A percentile compares a stretch with the other conserved stretches of the same genome.
These are phyloP conservation scores for Saguinus midas DNA, from an alignment of 2,113 vertebrate species.

Conservation along the genomic window DNA sequence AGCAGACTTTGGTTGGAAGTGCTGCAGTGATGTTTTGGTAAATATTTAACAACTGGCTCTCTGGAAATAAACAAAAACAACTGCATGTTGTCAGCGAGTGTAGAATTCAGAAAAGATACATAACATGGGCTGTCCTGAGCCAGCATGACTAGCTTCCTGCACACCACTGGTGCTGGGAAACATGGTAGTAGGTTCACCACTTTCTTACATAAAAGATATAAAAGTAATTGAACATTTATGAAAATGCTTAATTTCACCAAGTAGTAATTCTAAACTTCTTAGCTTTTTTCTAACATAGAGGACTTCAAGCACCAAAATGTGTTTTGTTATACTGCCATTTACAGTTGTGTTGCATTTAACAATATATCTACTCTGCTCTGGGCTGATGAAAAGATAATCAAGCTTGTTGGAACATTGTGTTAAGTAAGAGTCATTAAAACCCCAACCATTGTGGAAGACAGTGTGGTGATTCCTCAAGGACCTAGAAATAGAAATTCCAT, in stretches of 20 bases:
- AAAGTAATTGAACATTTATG: background rate
- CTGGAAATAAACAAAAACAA: background rate
- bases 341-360: background rate
- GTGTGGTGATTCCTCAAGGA: too few relatives aligned
- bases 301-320: background rate
- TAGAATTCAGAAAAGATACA: background rate
- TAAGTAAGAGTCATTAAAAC: background rate
- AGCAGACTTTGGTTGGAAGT: background rate
- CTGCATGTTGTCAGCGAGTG: background rate
- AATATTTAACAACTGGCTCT: background rate
- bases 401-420: background rate
- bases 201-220: background rate
- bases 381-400: background rate
- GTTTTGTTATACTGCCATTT: background rate
- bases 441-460: too few relatives aligned
- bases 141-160: background rate
- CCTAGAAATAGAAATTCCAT: too few relatives aligned
- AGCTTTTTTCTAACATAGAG: background rate
- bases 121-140: fast-evolving
- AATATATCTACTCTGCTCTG: background rate
- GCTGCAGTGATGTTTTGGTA: background rate
- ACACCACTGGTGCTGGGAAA: background rate
- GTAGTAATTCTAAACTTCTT: background rate
- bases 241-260: constrained; percentile 9
- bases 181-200: background rate